Evolutionary conservation across 2,888 invertebrate species (phyloP).

Genomic region (Atrina japonica): DNA sequence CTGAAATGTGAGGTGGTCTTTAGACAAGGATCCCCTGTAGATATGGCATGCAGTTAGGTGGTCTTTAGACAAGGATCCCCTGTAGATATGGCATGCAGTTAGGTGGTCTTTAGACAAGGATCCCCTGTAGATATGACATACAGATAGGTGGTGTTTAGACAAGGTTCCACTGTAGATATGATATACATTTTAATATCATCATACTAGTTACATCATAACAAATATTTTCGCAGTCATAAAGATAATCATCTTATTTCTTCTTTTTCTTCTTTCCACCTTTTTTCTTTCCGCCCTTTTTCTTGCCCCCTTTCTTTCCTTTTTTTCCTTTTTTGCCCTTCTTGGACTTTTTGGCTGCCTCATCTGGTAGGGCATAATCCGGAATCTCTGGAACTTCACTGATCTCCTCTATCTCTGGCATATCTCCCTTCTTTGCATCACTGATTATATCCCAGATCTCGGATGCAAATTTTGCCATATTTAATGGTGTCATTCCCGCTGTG

Average conservation of each 20-base stretch:
- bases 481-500: conserved; percentile 57
- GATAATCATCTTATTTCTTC: conserved; percentile 45
- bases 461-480: conserved; percentile 58
- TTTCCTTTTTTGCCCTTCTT: conserved; percentile 56
- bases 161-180: no score
- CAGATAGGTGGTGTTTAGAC: no score
- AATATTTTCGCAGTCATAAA: no score
- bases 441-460: conserved; percentile 65
- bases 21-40: no score
- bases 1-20: no score
- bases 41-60: no score
- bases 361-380: conserved; percentile 63
- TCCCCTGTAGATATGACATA: no score
- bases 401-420: conserved; percentile 68
- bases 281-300: conserved; percentile 44
- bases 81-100: no score
- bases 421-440: conserved; percentile 60
- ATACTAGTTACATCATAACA: no score
- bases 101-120: no score
- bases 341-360: conserved; percentile 59
- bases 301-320: conserved; percentile 48
- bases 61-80: no score
- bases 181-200: no score
- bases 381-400: conserved; percentile 67
- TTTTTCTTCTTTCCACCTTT: conserved; percentile 56